A percentile compares a stretch with the other conserved stretches of the same genome.
Conservation (phyloP, 2,888 invertebrate species). For the Tiphia femorata region DNA sequence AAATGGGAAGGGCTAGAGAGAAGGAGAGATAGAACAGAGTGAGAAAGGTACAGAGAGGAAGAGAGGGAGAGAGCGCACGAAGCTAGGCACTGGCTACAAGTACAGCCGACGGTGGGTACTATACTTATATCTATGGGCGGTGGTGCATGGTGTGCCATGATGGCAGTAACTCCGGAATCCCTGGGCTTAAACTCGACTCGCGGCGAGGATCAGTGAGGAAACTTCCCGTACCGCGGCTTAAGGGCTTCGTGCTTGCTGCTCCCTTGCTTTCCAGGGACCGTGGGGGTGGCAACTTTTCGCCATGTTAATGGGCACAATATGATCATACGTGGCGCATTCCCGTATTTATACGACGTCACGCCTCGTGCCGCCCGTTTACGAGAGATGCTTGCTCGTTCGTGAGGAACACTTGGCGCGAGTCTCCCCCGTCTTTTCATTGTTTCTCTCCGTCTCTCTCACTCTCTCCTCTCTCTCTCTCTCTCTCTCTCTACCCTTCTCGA, state of each 20-base stretch:
- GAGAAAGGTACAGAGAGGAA: conserved; percentile 15
- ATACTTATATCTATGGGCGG: conserved; percentile 56
- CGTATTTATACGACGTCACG: conserved; percentile 33
- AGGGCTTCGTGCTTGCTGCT: conserved; percentile 68
- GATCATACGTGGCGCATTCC: conserved; percentile 55
- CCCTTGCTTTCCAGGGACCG: conserved; percentile 55
- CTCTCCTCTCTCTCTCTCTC: neutral
- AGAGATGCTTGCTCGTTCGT: no score
- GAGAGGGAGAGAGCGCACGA: conserved; percentile 39
- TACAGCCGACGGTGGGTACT: conserved; percentile 46
- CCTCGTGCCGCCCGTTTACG: neutral
- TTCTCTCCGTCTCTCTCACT: conserved; percentile 20
- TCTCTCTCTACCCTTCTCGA: conserved; percentile 15
- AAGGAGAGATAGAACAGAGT: no score
- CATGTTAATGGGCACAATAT: conserved; percentile 66
- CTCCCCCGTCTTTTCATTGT: neutral
- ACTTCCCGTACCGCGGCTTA: conserved; percentile 67
- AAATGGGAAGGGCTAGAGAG: no score
- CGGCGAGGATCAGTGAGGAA: conserved; percentile 68
- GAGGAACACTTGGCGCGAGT: no score
- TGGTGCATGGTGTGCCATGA: conserved; percentile 65
- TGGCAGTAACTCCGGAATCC: conserved; percentile 69
- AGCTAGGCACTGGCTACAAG: conserved; percentile 44
- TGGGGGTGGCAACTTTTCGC: conserved; percentile 65
- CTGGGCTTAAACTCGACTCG: conserved; percentile 62